Percentiles rank a stretch among this genome's conserved stretches.
Evolutionary conservation across 2,888 invertebrate genomes (phyloP).

Genomic region (Tachystola acroxantha): DNA sequence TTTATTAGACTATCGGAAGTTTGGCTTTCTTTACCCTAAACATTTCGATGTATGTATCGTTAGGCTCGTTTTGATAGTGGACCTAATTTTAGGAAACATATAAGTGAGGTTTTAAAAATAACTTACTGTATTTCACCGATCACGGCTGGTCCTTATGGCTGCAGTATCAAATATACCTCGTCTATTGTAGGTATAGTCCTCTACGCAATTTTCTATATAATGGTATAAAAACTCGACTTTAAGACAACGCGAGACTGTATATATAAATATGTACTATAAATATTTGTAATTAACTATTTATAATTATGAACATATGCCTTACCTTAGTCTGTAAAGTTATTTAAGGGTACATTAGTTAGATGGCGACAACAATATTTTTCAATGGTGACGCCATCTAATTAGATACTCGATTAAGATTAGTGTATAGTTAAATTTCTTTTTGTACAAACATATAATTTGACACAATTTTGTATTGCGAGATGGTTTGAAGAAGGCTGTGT

Average conservation of each 20-base stretch:
- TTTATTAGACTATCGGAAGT: too few relatives aligned
- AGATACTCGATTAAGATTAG: too few relatives aligned
- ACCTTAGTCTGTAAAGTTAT: slow-evolving; percentile 44
- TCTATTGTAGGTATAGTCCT: slow-evolving; percentile 24
- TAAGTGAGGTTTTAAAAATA: too few relatives aligned
- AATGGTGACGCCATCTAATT: too few relatives aligned
- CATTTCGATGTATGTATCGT: too few relatives aligned
- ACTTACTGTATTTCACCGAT: too few relatives aligned
- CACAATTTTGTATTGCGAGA: slow-evolving; percentile 34
- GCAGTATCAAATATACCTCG: slow-evolving; percentile 17
- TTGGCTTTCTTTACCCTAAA: too few relatives aligned
- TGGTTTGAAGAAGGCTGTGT: slow-evolving; percentile 64
- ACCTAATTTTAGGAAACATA: too few relatives aligned
- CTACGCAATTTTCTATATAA: slow-evolving; percentile 39
- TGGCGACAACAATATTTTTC: too few relatives aligned
- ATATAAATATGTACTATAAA: slow-evolving; percentile 57
- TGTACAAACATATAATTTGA: slow-evolving; percentile 47
- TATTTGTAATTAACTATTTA: slow-evolving; percentile 68
- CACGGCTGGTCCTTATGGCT: too few relatives aligned
- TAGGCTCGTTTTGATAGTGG: too few relatives aligned
- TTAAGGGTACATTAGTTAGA: too few relatives aligned
- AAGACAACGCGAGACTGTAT: slow-evolving; percentile 72
- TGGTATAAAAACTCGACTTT: slow-evolving; percentile 62
- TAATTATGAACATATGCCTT: slow-evolving; percentile 68
- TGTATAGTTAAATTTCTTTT: slow-evolving; percentile 39